Evolutionary conservation across 1,140 invertebrate species (phyloP).

Genomic region (Acyrthosiphon pisum): DNA sequence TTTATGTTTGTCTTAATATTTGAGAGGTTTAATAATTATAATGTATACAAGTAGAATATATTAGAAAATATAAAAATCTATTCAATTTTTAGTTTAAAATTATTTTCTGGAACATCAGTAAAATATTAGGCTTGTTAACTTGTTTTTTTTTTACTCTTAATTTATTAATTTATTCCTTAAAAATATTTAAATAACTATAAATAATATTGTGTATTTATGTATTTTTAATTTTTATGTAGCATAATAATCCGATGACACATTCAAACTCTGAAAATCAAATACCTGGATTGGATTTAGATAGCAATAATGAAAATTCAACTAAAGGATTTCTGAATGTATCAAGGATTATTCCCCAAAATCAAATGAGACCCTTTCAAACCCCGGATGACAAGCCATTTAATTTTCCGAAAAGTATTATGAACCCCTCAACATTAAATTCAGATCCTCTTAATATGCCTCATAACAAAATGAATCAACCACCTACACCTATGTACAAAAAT

Average conservation of each 20-base stretch:
- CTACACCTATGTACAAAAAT: slow-evolving; percentile 33
- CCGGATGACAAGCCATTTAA: slow-evolving; percentile 62
- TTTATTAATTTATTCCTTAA: background rate
- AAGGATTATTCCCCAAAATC: slow-evolving; percentile 48
- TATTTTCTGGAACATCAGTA: too few relatives aligned
- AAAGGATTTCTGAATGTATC: slow-evolving; percentile 54
- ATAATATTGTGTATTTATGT: background rate
- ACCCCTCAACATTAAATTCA: background rate
- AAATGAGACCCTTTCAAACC: slow-evolving; percentile 59
- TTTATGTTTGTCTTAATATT: too few relatives aligned
- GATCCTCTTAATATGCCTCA: background rate
- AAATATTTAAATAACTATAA: background rate
- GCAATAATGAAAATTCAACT: slow-evolving; percentile 39
- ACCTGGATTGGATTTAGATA: slow-evolving; percentile 60
- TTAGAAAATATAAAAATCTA: too few relatives aligned
- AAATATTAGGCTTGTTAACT: too few relatives aligned
- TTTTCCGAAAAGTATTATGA: slow-evolving; percentile 59
- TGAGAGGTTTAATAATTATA: too few relatives aligned
- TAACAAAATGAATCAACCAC: background rate
- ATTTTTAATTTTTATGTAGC: background rate
- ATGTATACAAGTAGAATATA: too few relatives aligned
- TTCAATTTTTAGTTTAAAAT: too few relatives aligned
- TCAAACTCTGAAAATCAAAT: slow-evolving; percentile 57
- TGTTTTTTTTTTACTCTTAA: too few relatives aligned
- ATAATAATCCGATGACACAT: background rate